Evolutionary conservation across 2,797 vertebrate genomes (phyloP), one percentile per base, ranked within the genome.

Genomic region (Rhinophrynus dorsalis): DNA sequence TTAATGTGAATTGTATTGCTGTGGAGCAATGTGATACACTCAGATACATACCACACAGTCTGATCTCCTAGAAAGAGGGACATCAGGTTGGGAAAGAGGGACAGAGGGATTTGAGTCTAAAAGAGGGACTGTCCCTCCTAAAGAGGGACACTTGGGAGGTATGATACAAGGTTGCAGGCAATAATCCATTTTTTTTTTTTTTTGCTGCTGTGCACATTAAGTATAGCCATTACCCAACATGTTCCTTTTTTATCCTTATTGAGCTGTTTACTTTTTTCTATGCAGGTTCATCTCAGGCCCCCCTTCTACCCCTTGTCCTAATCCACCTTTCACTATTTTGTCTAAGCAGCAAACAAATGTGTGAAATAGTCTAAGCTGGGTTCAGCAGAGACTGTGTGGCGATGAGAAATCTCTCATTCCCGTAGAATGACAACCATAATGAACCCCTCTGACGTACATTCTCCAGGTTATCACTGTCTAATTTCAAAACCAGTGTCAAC

Each of bases 371-470:
- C 50, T 45, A 63, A 58, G 75, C 6, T 2, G 0, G 74, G 50
- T 61, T 4, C 6, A 27, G 55, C 65, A 5, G 65, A 56, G 77
- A 74, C 77, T 70, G 60, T 10, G 0, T 3, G 54, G 52, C 56
- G 21, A 48, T 75, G 38, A 59, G 56, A 58, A 57, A 47, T 17
- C 2, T 29, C 0, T 10, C 0, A 7, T 35, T 73, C 62, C 74
- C 66, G 12, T 1, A 44, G 37, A 76, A 40, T 52, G 0, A 23
- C 1, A 1, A 26, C 11, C 44, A 0, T n/a, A 12, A 67, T 11
- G 1, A 47, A 51, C 30, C 37, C 1, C 26, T 12, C 24, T 83
- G 83, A 82, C 81, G 79, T 81, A 79, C 64, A 78, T 27, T 38
- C 58, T 6, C 0, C 51, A 0, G 75, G 77, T 80, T 76, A 80